Evolutionary conservation across 2,888 invertebrate genomes (phyloP).

Genomic region (Muschampia plurimacula): DNA sequence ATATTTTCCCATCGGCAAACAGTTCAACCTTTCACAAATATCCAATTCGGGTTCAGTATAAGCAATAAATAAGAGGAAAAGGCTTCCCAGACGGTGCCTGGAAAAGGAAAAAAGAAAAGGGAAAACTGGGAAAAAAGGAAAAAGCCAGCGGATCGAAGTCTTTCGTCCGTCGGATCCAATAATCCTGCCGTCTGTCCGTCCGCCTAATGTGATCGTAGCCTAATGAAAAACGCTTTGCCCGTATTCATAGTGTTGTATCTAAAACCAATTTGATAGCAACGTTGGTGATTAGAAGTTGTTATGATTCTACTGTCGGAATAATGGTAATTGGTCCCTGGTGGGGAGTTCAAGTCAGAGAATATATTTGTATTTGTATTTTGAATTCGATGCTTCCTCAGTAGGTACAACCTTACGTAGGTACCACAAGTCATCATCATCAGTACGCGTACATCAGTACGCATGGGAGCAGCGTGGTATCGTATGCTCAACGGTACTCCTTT

Average conservation of each 20-base stretch:
- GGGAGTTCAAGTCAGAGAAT: neutral
- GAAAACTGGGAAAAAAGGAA: constrained; percentile 57
- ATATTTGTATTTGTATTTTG: neutral
- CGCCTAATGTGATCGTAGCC: constrained; percentile 84
- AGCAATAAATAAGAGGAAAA: constrained; percentile 86
- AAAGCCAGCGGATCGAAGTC: constrained; percentile 82
- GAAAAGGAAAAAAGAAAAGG: constrained; percentile 57
- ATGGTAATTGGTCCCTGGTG: neutral
- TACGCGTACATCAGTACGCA: no score
- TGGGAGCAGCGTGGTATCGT: no score
- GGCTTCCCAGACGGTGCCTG: constrained; percentile 80
- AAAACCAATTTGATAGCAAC: neutral
- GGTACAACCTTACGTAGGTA: no score
- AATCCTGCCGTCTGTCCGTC: constrained; percentile 83
- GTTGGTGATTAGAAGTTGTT: neutral
- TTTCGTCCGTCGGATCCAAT: constrained; percentile 85
- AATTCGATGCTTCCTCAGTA: neutral
- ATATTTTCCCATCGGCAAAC: constrained; percentile 72
- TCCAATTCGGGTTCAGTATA: constrained; percentile 84
- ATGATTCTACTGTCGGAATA: neutral
- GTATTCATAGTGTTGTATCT: constrained; percentile 56
- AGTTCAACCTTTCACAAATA: constrained; percentile 81
- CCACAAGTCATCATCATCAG: no score
- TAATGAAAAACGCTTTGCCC: constrained; percentile 79
- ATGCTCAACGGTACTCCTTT: no score